phyloP scores from a whole-genome alignment of 2,113 vertebrate species.

The Micromys minutus region DNA sequence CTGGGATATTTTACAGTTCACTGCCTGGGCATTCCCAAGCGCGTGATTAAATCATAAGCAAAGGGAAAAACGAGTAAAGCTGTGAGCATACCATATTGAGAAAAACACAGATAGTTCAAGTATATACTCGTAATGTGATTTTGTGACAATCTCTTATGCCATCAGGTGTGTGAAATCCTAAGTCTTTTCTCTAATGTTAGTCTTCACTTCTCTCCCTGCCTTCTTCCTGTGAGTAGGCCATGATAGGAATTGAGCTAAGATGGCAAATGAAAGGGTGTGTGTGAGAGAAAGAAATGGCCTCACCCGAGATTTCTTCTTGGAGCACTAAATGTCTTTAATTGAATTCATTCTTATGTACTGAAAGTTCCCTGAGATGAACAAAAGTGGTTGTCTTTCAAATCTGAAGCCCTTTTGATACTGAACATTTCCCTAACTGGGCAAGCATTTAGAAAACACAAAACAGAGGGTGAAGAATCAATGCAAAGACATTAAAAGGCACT shows the following conservation, averaged over 20 bases:
- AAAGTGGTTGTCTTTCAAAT: conserved; percentile 68
- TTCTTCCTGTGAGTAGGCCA: not conserved
- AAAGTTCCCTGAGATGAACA: conserved; percentile 77
- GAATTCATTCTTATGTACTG: conserved; percentile 59
- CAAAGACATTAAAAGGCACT: conserved; percentile 72
- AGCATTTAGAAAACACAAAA: conserved; percentile 58
- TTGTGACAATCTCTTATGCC: not conserved
- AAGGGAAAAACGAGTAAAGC: conserved; percentile 38
- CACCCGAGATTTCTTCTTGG: conserved; percentile 9
- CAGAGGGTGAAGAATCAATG: conserved; percentile 7
- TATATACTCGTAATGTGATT: conserved; percentile 49
- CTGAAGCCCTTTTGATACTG: conserved; percentile 68
- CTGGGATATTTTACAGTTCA: conserved; percentile 50
- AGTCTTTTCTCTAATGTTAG: not conserved
- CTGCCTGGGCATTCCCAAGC: conserved; percentile 62
- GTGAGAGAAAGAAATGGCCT: conserved; percentile 20
- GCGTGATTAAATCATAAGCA: conserved; percentile 22
- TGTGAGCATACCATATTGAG: conserved; percentile 12
- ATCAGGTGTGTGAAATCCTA: not conserved
- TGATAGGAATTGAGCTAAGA: not conserved
- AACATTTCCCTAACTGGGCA: conserved; percentile 57
- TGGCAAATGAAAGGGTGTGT: not conserved
- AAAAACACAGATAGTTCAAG: conserved; percentile 45
- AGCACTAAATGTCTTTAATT: conserved; percentile 43
- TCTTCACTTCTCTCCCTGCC: not conserved